phyloP scores from a whole-genome alignment of 2,797 vertebrate species.

The Lemur catta region DNA sequence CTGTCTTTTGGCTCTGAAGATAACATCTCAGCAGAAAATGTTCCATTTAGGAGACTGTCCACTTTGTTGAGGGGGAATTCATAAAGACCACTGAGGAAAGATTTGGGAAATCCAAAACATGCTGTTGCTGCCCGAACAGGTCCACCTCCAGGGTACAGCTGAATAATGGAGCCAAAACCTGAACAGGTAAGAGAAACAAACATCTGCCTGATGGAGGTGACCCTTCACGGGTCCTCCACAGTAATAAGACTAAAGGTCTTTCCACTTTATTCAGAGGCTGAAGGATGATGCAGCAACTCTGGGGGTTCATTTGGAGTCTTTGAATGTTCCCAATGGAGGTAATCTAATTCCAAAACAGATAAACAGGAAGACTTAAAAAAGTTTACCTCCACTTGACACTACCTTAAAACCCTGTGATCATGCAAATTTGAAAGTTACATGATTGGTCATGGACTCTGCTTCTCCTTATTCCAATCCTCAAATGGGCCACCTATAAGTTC shows the following conservation, averaged over 20 bases:
- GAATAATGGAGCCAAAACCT: constrained; percentile 97
- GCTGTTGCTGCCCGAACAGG: constrained; percentile 93
- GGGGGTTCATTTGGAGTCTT: neutral
- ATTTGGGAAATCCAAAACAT: constrained; percentile 94
- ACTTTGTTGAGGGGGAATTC: constrained; percentile 96
- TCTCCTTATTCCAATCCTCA: neutral
- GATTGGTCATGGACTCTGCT: neutral
- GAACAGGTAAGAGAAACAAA: constrained; percentile 40
- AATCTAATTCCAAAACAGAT: neutral
- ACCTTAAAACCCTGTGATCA: neutral
- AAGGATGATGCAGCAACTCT: neutral
- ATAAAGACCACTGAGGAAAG: constrained; percentile 90
- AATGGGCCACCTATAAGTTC: neutral
- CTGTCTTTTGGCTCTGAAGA: constrained; percentile 78
- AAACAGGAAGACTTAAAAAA: neutral
- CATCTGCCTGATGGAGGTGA: neutral
- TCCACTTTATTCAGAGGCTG: neutral
- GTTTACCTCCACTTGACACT: neutral
- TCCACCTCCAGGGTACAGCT: constrained; percentile 95
- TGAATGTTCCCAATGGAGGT: neutral
- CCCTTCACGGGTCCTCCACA: neutral
- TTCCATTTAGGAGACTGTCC: constrained; percentile 91
- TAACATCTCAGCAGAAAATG: constrained; percentile 81
- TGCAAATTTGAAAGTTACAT: neutral
- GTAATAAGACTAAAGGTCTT: neutral